These are phyloP conservation scores for Hemicrepidius hirtus DNA, from an alignment of 2,888 invertebrate genomes.

Conservation along the genomic window DNA sequence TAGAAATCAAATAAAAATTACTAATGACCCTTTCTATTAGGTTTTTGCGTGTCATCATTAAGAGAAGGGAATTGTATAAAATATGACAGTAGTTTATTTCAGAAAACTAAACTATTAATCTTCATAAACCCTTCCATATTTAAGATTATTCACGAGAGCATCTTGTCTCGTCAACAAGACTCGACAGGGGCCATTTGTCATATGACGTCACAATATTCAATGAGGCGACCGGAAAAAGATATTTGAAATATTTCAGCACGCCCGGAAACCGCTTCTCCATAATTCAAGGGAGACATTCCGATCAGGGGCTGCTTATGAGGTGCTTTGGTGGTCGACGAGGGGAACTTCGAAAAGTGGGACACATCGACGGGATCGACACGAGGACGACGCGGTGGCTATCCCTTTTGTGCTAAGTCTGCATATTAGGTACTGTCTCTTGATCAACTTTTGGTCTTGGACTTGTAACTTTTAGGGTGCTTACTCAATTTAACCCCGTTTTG, in stretches of 20 bases:
- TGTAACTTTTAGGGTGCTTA: not conserved
- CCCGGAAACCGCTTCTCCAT: conserved; percentile 56
- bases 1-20: not conserved
- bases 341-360: conserved; percentile 48
- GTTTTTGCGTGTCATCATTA: not conserved
- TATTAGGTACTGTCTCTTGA: conserved; percentile 20
- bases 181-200: conserved; percentile 55
- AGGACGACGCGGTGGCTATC: conserved; percentile 13
- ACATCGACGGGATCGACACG: conserved; percentile 32
- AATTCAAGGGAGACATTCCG: conserved; percentile 58
- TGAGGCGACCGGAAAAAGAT: conserved; percentile 60
- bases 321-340: conserved; percentile 41
- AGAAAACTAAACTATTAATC: conserved; percentile 33
- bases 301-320: conserved; percentile 51
- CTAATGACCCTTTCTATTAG: not conserved
- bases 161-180: conserved; percentile 51
- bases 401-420: conserved; percentile 40
- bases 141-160: conserved; percentile 38
- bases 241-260: conserved; percentile 60
- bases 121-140: conserved; percentile 29
- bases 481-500: not conserved
- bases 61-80: not conserved
- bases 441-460: conserved; percentile 6
- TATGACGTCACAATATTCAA: conserved; percentile 59
- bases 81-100: conserved; percentile 26